Base-by-base conservation (phyloP, 2,113 vertebrate species). In the Corythornis madagascariensis region DNA sequence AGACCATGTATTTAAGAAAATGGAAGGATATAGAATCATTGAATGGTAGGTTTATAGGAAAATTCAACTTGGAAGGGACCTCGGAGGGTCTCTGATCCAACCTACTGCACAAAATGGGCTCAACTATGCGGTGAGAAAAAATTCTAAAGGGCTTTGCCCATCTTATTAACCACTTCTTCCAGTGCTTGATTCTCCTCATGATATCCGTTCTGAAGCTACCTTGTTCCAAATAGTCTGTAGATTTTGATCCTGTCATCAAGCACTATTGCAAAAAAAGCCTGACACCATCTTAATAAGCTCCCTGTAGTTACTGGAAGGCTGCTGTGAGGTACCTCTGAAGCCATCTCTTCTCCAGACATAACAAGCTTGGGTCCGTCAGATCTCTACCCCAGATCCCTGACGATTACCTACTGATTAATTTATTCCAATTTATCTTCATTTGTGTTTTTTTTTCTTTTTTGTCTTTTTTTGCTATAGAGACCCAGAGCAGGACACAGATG, bases 351-450 rank as follows among this genome's bases (percentile, higher is more conserved):
- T 66, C 13, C 14, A 33, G 20, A 3, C 3, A 0, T 18, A 31
- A 50, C 7, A 52, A 67, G 11, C 42, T 18, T 15, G 16, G 11
- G 12, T 70, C 42, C 6, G 4, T 72, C 28, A 72, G n/a, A 38
- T 25, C 13, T 65, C 40, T 47, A 16, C 25, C 69, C 38, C 50
- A 65, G 21, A 38, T 53, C n/a, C 24, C 13, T 48, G 29, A 83
- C 16, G 52, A 3, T 21, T 5, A 9, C 7, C 48, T 0, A 2
- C 16, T 4, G 1, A 13, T 48, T 25, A 87, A 73, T 16, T n/a
- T 5, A 16, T 43, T 63, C 50, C 10, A 31, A 4, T 61, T 86
- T 43, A 43, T 48, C 18, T 55, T 38, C 38, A 38, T 38, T 48
- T 48, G 16, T 21, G 13, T 55, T 76, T 56, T 31, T 71, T 38